Conservation (phyloP, 1,140 invertebrate genomes). For the Galleria mellonella region DNA sequence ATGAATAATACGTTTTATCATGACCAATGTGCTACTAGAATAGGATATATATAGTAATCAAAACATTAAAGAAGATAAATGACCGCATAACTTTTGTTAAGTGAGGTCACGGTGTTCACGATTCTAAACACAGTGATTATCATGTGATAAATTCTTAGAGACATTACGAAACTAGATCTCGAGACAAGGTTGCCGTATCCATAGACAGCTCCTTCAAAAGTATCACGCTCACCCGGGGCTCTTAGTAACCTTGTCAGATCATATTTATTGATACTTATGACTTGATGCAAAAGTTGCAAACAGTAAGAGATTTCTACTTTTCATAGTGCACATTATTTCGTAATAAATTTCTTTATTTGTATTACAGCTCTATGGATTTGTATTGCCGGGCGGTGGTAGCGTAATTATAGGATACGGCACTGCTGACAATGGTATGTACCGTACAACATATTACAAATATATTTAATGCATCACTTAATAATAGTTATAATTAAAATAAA, state of each 20-base stretch:
- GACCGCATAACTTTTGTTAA: conserved; percentile 13
- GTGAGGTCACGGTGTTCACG: conserved; percentile 21
- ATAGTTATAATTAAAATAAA: no score
- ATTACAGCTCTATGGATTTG: conserved; percentile 69
- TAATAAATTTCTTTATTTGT: no score
- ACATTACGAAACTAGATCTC: conserved; percentile 29
- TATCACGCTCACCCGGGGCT: conserved; percentile 17
- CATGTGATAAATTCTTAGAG: conserved; percentile 23
- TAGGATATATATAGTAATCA: no score
- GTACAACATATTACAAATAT: no score
- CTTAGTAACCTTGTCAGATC: conserved; percentile 13
- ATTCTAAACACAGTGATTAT: conserved; percentile 17
- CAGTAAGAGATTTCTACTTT: no score
- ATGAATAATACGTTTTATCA: no score
- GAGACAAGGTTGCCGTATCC: conserved; percentile 14
- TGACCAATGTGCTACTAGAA: no score
- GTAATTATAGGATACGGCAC: conserved; percentile 81
- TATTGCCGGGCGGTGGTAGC: conserved; percentile 77
- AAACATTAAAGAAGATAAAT: conserved; percentile 6
- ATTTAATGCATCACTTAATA: background rate
- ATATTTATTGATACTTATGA: conserved; percentile 6
- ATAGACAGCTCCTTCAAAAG: conserved; percentile 10
- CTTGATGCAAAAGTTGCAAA: background rate
- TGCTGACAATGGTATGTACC: conserved; percentile 76
- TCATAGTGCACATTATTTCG: no score